These are phyloP conservation scores for Philotrypesis tridentata DNA, from an alignment of 1,140 invertebrate genomes.

Conservation along the genomic window DNA sequence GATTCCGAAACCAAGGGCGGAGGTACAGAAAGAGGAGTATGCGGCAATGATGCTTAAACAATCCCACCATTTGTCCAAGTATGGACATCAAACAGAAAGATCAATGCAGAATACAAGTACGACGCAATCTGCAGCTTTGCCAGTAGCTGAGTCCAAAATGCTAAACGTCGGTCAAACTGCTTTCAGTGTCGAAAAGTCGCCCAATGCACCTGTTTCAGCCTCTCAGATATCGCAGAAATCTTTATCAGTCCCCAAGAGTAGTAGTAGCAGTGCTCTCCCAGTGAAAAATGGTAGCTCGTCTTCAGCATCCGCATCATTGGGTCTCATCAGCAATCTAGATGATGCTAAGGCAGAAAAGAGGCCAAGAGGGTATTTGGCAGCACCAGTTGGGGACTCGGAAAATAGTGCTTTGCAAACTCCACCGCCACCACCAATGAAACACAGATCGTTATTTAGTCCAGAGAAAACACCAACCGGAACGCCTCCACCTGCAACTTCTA, in stretches of 20 bases:
- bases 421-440: slow-evolving; percentile 51
- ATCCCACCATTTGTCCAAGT: slow-evolving; percentile 61
- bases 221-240: slow-evolving; percentile 52
- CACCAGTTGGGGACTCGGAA: slow-evolving; percentile 23
- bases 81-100: slow-evolving; percentile 59
- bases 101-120: slow-evolving; percentile 43
- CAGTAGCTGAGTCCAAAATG: not conserved
- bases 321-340: slow-evolving; percentile 55
- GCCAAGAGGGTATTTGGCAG: slow-evolving; percentile 49
- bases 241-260: not conserved
- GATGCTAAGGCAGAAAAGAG: slow-evolving; percentile 61
- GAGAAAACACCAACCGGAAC: slow-evolving; percentile 67
- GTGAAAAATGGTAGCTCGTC: slow-evolving; percentile 65
- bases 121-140: slow-evolving; percentile 19
- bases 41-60: slow-evolving; percentile 63
- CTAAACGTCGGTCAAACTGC: slow-evolving; percentile 48
- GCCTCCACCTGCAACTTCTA: not conserved
- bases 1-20: slow-evolving; percentile 60
- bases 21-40: slow-evolving; percentile 62
- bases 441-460: slow-evolving; percentile 74
- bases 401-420: slow-evolving; percentile 52
- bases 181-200: slow-evolving; percentile 57
- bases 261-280: slow-evolving; percentile 37
- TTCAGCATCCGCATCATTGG: slow-evolving; percentile 47
- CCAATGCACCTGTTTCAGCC: slow-evolving; percentile 45